A percentile compares a stretch with the other conserved stretches of the same genome.
Conservation (phyloP, 2,113 vertebrate species). For the Ramphastos sulfuratus region DNA sequence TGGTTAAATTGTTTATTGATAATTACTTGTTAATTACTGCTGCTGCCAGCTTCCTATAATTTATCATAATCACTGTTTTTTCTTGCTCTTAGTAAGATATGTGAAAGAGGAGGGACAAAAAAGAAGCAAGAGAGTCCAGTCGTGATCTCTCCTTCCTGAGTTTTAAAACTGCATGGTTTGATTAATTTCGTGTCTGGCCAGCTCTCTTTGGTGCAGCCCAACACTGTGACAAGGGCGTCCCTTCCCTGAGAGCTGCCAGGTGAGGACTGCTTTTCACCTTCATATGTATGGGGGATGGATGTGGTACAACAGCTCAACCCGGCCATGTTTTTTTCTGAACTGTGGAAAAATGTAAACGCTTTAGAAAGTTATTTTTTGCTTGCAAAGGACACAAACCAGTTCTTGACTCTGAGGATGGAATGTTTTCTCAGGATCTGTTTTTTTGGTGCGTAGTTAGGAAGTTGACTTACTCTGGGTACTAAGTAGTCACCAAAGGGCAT, state of each 20-base stretch:
- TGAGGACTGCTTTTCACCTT: neutral
- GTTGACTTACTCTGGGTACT: neutral
- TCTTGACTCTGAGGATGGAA: neutral
- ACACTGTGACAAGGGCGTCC: neutral
- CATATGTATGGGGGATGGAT: rapidly evolving
- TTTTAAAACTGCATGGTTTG: neutral
- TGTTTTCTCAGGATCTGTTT: rapidly evolving
- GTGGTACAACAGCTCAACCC: neutral
- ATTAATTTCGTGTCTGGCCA: neutral
- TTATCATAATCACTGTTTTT: conserved; percentile 56
- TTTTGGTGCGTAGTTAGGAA: neutral
- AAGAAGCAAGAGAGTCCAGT: neutral
- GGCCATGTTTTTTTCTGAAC: neutral
- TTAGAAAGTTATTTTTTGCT: neutral
- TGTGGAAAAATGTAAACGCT: neutral
- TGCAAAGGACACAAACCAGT: neutral
- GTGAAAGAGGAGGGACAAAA: conserved; percentile 32
- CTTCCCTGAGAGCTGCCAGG: neutral
- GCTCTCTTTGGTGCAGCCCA: neutral
- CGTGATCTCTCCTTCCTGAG: neutral
- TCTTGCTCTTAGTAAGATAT: conserved; percentile 44
- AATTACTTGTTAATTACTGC: conserved; percentile 81
- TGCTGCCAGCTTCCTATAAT: conserved; percentile 73
- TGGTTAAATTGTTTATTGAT: conserved; percentile 81
- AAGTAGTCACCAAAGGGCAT: neutral